Evolutionary conservation across 2,888 invertebrate species (phyloP), one percentile per base, ranked within the genome.

Genomic region (Lithophane leautieri): DNA sequence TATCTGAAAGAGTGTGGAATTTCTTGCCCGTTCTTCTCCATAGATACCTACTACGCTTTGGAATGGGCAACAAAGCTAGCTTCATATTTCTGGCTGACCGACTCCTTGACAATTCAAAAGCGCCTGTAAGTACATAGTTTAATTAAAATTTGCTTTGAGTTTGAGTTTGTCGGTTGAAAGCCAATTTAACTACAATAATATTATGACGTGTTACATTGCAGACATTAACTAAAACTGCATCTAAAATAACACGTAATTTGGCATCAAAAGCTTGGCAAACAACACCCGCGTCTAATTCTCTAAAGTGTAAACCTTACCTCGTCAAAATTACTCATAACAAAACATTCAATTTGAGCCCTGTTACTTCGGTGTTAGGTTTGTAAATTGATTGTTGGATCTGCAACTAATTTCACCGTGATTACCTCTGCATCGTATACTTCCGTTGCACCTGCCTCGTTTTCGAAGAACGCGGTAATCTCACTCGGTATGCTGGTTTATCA

Each of bases 401-500:
- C 50, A 67, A 63, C 62, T 62, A 85, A 87, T 87, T 86, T 87
- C 76, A 70, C 79, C 12, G 66, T 34, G 77, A 81, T 87, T 83
- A 77, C 81, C 34, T 58, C 70, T 66, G 62, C 25, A 67, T 83
- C 19, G 47, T 74, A 69, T 61, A 76, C 72, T 83, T 87, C 88
- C 81, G 81, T n/a, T 73, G 76, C 85, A 87, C 75, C 78, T 85
- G 84, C 22, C 44, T 86, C n/a, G n/a, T 63, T 25, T 79, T 85
- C 73, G 52, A 44, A 7, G 74, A 82, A 77, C 42, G 16, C 28
- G 68, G 44, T 81, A 67, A 71, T 68, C 76, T 63, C 42, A n/a
- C 19, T 70, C 50, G 50, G 50, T 44, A 70, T 74, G 75, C 50
- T 28, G 40, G 22, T 58, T 73, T 78, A 70, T 62, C 54, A 65